Evolutionary conservation across 2,113 vertebrate genomes (phyloP).

Genomic region (Casuarius casuarius): DNA sequence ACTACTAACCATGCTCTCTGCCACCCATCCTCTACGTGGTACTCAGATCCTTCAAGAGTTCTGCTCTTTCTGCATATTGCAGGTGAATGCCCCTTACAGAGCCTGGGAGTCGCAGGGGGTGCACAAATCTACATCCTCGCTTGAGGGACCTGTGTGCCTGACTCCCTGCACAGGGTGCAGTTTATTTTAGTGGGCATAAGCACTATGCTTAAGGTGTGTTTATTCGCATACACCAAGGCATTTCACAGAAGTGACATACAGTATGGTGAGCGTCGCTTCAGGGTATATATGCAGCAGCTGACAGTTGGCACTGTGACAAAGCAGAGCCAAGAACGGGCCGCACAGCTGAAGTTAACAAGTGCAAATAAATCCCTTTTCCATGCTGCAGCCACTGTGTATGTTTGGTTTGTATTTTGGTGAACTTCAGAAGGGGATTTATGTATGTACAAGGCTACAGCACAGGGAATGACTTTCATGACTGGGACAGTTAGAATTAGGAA

Average conservation of each 20-base stretch:
- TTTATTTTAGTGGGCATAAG: slow-evolving; percentile 25
- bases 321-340: neutral
- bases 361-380: slow-evolving; percentile 43
- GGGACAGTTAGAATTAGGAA: neutral
- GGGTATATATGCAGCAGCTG: slow-evolving; percentile 3
- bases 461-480: neutral
- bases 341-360: neutral
- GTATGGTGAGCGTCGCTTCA: neutral
- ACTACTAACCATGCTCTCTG: neutral
- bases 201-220: neutral
- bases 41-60: neutral
- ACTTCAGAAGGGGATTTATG: slow-evolving; percentile 12
- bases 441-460: neutral
- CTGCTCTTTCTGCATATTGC: neutral
- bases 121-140: neutral
- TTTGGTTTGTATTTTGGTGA: neutral
- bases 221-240: neutral
- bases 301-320: neutral
- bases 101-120: neutral
- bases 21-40: neutral
- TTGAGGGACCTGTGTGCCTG: neutral
- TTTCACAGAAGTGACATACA: neutral
- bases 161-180: slow-evolving; percentile 12
- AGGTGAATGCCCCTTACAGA: neutral
- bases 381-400: neutral